Percentiles rank a stretch among this genome's conserved stretches.
Conservation (phyloP, 2,888 invertebrate genomes). For the Polyommatus iphigenia region DNA sequence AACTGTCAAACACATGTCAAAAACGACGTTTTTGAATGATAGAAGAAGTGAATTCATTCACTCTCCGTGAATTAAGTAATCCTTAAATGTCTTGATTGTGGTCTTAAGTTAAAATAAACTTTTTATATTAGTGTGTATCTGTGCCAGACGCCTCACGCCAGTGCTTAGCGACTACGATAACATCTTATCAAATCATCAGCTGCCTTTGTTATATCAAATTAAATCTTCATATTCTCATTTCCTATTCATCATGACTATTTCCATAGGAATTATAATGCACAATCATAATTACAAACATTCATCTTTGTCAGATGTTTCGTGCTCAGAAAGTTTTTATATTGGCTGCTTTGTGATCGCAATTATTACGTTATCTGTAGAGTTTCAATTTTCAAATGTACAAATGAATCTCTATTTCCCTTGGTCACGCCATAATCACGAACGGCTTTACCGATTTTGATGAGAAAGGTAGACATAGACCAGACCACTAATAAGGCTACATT, state of each 20-base stretch:
- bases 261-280: background rate
- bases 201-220: slow-evolving; percentile 8
- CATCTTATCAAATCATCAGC: background rate
- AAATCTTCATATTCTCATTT: background rate
- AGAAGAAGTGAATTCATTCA: too few relatives aligned
- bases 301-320: background rate
- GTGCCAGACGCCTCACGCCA: background rate
- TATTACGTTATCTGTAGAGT: too few relatives aligned
- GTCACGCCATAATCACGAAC: too few relatives aligned
- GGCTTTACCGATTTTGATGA: too few relatives aligned
- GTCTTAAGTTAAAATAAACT: background rate
- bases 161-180: background rate
- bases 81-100: background rate
- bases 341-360: background rate
- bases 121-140: background rate
- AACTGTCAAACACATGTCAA: too few relatives aligned
- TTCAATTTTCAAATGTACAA: too few relatives aligned
- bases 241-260: background rate
- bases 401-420: too few relatives aligned
- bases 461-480: too few relatives aligned
- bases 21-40: too few relatives aligned
- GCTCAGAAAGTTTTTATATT: background rate
- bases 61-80: background rate
- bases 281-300: background rate
- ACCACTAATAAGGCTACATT: too few relatives aligned